Evolutionary conservation across 2,888 invertebrate genomes (phyloP), one percentile per base, ranked within the genome.

Genomic region (Chloroclystis v-ata): DNA sequence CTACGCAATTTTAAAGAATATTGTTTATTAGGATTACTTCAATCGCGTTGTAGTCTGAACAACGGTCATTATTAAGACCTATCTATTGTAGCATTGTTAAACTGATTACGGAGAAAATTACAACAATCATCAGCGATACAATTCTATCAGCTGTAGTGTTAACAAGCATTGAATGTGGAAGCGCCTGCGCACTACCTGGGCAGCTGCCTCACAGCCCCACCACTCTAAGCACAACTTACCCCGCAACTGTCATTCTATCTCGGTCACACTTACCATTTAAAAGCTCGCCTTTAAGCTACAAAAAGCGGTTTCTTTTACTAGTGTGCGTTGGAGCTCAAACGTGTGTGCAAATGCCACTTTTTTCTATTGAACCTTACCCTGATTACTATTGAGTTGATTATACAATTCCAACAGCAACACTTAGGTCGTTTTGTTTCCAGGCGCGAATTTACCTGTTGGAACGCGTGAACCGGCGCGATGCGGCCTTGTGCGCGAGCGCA

Each of bases 401-500:
- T 67, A 58, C 64, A 74, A 69, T 67, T 64, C 59, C 63, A 64
- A 65, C 60, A 57, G 66, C 54, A 81, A 79, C 75, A 66, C 68
- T 77, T 85, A 76, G 52, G 62, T 63, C 83, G 61, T 85, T 87
- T 70, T 69, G 57, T 56, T 57, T 62, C 56, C 60, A 55, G 59
- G 69, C 72, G 63, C 69, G 70, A 78, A 76, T 78, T 88, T 87
- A 89, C 88, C 89, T 88, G 89, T 86, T 90, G 90, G 90, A 89
- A 89, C 90, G 86, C 85, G 84, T 86, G 86, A 88, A 88, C 86
- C 83, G 78, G 76, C 81, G 85, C 89, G 84, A 56, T 56, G 85
- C 83, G 87, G 89, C 87, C 89, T 89, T 89, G 89, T 88, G 89
- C 88, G 89, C 89, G 89, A 88, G 87, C 88, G 87, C 87, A 82